These are phyloP conservation scores for Lerista edwardsae DNA, from an alignment of 2,797 vertebrate genomes.

Conservation along the genomic window DNA sequence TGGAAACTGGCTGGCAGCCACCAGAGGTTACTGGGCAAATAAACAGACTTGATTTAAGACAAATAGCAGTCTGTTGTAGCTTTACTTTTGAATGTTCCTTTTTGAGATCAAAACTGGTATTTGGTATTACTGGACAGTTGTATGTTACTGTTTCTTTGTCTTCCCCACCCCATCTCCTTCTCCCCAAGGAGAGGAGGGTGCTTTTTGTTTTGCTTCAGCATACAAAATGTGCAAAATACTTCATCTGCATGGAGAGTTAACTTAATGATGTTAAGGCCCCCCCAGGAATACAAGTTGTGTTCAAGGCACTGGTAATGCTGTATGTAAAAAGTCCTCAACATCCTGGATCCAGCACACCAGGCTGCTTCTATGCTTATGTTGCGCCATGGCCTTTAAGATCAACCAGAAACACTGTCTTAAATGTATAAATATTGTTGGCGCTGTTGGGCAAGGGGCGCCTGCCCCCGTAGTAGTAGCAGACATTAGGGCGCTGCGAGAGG, in stretches of 20 bases:
- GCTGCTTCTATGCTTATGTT: neutral
- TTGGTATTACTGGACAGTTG: neutral
- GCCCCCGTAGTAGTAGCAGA: no score
- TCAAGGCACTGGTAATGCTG: neutral
- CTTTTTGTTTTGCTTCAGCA: neutral
- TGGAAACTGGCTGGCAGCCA: neutral
- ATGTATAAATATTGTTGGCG: no score
- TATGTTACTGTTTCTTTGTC: neutral
- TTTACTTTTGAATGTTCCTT: neutral
- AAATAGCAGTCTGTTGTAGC: neutral
- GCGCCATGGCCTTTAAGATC: neutral
- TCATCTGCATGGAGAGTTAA: neutral
- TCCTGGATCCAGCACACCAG: neutral
- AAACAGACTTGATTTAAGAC: neutral
- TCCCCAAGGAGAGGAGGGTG: no score
- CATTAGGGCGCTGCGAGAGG: no score
- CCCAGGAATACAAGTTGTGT: no score
- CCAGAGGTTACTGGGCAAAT: neutral
- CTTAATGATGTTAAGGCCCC: neutral
- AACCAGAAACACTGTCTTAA: neutral
- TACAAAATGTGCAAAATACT: neutral
- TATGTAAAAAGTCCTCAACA: neutral
- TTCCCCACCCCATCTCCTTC: no score
- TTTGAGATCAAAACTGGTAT: neutral
- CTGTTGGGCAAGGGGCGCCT: no score